Evolutionary conservation across 2,113 vertebrate genomes (phyloP).

Genomic region (Hydrochoerus hydrochaeris): DNA sequence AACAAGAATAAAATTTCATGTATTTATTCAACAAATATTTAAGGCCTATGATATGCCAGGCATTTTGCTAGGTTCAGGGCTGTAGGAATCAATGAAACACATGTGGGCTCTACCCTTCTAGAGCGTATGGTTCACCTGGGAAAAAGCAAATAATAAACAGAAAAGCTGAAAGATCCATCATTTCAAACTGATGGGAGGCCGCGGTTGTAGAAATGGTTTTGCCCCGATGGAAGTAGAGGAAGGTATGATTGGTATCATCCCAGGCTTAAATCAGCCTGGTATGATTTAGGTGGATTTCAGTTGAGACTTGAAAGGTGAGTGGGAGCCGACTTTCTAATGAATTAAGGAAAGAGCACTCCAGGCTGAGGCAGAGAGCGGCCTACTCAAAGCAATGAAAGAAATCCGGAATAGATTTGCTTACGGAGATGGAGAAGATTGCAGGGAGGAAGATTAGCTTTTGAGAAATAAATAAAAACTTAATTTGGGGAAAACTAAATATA

Average conservation of each 20-base stretch:
- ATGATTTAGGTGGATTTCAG: not conserved
- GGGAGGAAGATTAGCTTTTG: not conserved
- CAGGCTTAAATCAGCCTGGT: no score
- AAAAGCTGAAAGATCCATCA: not conserved
- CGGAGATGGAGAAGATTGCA: not conserved
- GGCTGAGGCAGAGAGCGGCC: not conserved
- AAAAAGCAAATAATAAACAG: not conserved
- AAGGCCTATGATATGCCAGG: not conserved
- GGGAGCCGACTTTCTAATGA: not conserved
- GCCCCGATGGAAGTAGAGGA: not conserved
- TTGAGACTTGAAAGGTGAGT: not conserved
- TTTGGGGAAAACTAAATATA: not conserved
- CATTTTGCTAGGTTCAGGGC: not conserved
- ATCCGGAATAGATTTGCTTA: not conserved
- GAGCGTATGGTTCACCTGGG: not conserved
- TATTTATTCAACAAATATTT: not conserved
- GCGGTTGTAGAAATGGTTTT: not conserved
- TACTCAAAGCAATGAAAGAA: not conserved
- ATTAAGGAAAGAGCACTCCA: not conserved
- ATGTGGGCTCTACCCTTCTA: not conserved
- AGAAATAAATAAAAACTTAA: slow-evolving; percentile 32
- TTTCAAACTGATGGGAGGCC: not conserved
- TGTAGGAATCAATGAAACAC: not conserved
- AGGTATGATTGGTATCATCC: no score
- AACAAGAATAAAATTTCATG: not conserved